Base-by-base conservation (phyloP, 2,113 vertebrate species). In the Prietella phreatophila region DNA sequence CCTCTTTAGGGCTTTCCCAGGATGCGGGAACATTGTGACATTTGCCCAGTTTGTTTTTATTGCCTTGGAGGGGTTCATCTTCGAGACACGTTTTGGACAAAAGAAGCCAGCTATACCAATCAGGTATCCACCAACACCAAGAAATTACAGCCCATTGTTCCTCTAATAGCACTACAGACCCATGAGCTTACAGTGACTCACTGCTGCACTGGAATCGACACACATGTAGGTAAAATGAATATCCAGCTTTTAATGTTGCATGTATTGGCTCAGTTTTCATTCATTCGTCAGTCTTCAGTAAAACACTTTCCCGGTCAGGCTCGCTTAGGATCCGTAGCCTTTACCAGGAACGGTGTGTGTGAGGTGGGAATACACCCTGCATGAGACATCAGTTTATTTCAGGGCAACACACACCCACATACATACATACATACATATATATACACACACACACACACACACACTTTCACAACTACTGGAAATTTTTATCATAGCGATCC, bases 1-100 rank as follows among this genome's bases (percentile, higher is more conserved):
- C 27, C 22, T 71, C 33, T 89, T 60, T 2, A 99, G 98, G 93
- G 93, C 95, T 50, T 97, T 96, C 90, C 98, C 98, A 93, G 98
- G 98, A 96, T 98, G 97, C 39, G 98, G 98, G 85, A 99, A 99
- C 94, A 96, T 99, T 0, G 96, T 99, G 83, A 99, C 98, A 0
- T 99, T 98, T 87, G 96, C 97, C 73, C 98, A 99, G 90, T 99
- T 99, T 95, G 87, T 96, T 0, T 97, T 99, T 78, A 99, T 99
- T 7, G 96, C 98, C 0, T 33, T 97, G 85, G 98, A 99, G 93
- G 98, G 98, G 1, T 99, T 99, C 22, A 91, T 99, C 90, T 99
- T 98, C 76, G 95, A 99, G 93, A 93, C 95, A 6, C 93, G 97
- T 42, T 96, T 98, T 27, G 97, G 98, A 86, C 96, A 96, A 92